phyloP scores from a whole-genome alignment of 2,797 vertebrate species.

The Cuniculus paca region DNA sequence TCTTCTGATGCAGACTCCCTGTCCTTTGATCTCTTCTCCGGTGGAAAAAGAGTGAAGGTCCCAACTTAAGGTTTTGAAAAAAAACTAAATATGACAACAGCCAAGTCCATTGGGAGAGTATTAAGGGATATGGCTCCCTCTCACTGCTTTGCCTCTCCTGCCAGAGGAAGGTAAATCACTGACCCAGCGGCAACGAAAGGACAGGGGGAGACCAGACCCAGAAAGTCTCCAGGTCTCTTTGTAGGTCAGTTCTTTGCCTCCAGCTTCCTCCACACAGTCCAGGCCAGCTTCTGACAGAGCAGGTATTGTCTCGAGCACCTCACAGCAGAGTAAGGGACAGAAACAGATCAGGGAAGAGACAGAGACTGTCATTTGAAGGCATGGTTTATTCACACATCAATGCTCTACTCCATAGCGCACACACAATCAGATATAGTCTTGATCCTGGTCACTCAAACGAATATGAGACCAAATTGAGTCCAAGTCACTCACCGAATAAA shows the following conservation, averaged over 20 bases:
- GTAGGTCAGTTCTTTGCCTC: neutral
- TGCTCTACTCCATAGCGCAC: neutral
- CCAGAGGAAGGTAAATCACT: neutral
- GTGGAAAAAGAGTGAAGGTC: conserved; percentile 14
- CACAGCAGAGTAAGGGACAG: neutral
- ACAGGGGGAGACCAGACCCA: neutral
- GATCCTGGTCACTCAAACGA: neutral
- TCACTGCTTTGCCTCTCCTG: conserved; percentile 15
- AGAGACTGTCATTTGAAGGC: neutral
- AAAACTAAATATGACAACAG: conserved; percentile 67
- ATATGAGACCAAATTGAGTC: neutral
- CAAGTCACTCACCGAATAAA: neutral
- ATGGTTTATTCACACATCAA: neutral
- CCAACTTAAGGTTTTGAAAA: conserved; percentile 44
- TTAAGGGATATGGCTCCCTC: conserved; percentile 18
- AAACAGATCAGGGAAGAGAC: neutral
- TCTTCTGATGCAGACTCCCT: neutral
- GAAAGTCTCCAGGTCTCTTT: neutral
- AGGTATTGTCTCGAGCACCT: neutral
- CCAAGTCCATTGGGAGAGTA: neutral
- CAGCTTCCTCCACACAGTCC: neutral
- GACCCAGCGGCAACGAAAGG: neutral
- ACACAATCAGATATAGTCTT: neutral
- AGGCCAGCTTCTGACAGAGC: conserved; percentile 2
- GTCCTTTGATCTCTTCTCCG: conserved; percentile 15